Conservation (phyloP, 2,797 vertebrate genomes). For the Chaenodraco wilsoni region DNA sequence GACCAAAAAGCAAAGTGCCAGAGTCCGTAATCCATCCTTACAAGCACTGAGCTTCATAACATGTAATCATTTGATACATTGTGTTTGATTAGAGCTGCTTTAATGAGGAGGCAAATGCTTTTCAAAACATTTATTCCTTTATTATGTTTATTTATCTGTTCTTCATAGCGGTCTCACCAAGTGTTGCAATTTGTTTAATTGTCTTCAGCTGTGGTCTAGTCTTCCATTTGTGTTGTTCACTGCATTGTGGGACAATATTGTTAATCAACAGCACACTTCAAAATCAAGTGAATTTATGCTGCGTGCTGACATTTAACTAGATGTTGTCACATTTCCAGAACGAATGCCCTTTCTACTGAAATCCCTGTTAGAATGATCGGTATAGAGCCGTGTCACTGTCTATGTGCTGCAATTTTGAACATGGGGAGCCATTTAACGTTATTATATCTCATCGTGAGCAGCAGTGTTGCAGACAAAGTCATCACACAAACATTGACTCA, state of each 20-base stretch:
- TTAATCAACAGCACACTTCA: conserved; percentile 27
- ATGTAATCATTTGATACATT: background rate
- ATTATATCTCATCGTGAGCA: conserved; percentile 55
- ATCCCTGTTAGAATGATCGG: background rate
- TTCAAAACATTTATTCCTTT: background rate
- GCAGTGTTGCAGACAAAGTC: conserved; percentile 64
- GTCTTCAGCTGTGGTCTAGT: conserved; percentile 9
- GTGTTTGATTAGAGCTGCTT: conserved; percentile 6
- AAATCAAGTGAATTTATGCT: conserved; percentile 10
- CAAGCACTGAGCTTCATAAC: background rate
- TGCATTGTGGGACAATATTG: conserved; percentile 10
- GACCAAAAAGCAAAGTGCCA: background rate
- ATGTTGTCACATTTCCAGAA: conserved; percentile 8
- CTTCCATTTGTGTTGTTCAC: background rate
- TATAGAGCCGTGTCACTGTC: background rate
- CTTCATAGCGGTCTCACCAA: background rate
- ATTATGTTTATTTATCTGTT: background rate
- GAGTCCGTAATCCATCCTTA: background rate
- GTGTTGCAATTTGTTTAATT: conserved; percentile 17
- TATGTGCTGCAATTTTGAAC: conserved; percentile 10
- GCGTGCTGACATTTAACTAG: conserved; percentile 1
- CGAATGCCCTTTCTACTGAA: background rate
- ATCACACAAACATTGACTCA: conserved; percentile 54
- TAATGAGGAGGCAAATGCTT: background rate
- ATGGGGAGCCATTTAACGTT: conserved; percentile 37